Conservation (phyloP, 23 tunicate genomes). For the Phallusia fumigata region DNA sequence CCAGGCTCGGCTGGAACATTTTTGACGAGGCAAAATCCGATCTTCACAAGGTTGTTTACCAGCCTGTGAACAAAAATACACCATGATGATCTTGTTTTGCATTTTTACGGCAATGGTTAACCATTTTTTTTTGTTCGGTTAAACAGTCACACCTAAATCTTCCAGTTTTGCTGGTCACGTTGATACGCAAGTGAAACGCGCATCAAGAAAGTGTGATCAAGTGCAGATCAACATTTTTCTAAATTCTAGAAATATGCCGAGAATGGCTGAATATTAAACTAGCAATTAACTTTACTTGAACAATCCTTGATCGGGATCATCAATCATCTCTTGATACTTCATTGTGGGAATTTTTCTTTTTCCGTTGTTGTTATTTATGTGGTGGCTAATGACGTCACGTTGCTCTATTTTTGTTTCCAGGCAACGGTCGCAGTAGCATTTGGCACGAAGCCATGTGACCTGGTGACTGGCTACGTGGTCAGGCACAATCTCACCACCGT, state of each 20-base stretch:
- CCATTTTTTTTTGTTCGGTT: too few species aligned
- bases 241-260: too few species aligned
- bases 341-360: not conserved
- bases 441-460: conserved; percentile 33
- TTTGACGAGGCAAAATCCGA: conserved; percentile 38
- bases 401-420: conserved; percentile 14
- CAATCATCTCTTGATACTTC: not conserved
- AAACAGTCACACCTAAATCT: not conserved
- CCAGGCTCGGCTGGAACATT: conserved; percentile 28
- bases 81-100: too few species aligned
- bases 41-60: conserved; percentile 18
- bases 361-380: not conserved
- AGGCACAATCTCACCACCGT: not conserved
- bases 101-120: too few species aligned
- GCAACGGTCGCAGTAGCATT: conserved; percentile 48
- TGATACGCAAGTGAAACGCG: too few species aligned
- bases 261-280: not conserved
- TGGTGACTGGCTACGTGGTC: conserved; percentile 39
- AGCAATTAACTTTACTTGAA: conserved; percentile 5
- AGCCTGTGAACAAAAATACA: not conserved
- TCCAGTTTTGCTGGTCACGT: too few species aligned
- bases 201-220: too few species aligned
- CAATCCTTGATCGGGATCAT: not conserved
- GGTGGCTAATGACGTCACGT: conserved; percentile 13
- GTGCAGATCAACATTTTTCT: too few species aligned